phyloP scores from a whole-genome alignment of 2,888 invertebrate species.

The Mylabris sibirica region DNA sequence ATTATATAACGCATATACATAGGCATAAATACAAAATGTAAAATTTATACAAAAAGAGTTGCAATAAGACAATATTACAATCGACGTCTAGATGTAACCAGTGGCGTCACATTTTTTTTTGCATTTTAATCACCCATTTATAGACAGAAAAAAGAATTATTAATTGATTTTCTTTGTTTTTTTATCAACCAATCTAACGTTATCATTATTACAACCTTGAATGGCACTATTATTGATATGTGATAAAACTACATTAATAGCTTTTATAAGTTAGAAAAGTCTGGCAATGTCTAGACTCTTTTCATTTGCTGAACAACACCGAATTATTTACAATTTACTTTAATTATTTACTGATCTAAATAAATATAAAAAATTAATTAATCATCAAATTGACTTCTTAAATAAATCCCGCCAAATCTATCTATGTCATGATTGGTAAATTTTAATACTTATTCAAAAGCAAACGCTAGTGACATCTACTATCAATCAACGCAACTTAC shows the following conservation, averaged over 20 bases:
- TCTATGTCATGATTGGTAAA: background rate
- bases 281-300: background rate
- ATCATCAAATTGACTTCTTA: background rate
- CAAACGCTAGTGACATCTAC: background rate
- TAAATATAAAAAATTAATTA: background rate
- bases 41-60: background rate
- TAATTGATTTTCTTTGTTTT: background rate
- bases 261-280: background rate
- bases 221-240: background rate
- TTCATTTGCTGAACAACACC: background rate
- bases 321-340: background rate
- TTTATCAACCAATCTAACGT: background rate
- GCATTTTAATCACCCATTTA: background rate
- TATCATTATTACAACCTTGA: background rate
- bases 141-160: background rate
- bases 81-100: background rate
- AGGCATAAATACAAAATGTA: background rate
- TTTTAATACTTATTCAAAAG: background rate
- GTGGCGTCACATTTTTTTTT: background rate
- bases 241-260: background rate
- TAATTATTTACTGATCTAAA: background rate
- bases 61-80: background rate
- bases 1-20: background rate
- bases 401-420: background rate
- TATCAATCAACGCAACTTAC: background rate